Evolutionary conservation across 2,113 vertebrate species (phyloP).

Genomic region (Romanogobio albipinnatus): DNA sequence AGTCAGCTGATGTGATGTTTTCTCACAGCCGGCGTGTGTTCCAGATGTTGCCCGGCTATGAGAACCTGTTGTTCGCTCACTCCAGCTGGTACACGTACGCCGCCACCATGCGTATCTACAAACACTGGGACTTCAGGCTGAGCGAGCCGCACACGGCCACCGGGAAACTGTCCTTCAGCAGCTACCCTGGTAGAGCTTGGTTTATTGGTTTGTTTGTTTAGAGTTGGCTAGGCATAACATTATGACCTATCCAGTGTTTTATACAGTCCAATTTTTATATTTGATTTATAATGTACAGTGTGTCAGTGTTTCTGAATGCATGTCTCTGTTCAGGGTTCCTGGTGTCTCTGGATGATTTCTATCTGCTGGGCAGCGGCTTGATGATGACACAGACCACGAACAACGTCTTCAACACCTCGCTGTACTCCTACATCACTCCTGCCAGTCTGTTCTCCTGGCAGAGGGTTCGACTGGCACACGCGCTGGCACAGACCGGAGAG

Average conservation of each 20-base stretch:
- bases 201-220: too few relatives aligned
- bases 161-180: constrained; percentile 88
- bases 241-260: too few relatives aligned
- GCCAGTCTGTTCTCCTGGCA: constrained; percentile 88
- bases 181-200: constrained; percentile 83
- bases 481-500: constrained; percentile 81
- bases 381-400: constrained; percentile 93
- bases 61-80: constrained; percentile 90
- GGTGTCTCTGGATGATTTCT: constrained; percentile 91
- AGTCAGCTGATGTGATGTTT: not conserved
- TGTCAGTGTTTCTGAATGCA: not conserved
- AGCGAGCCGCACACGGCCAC: constrained; percentile 78
- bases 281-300: not conserved
- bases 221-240: too few relatives aligned
- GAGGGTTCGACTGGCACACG: constrained; percentile 87
- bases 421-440: constrained; percentile 77
- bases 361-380: constrained; percentile 86
- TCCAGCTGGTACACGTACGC: constrained; percentile 95
- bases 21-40: not conserved
- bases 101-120: constrained; percentile 89
- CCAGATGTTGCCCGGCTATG: constrained; percentile 90
- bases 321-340: constrained; percentile 82
- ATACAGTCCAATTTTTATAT: too few relatives aligned
- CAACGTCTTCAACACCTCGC: constrained; percentile 80
- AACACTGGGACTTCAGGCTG: constrained; percentile 90